Evolutionary conservation across 1,140 invertebrate species (phyloP).

Genomic region (Nephotettix cincticeps): DNA sequence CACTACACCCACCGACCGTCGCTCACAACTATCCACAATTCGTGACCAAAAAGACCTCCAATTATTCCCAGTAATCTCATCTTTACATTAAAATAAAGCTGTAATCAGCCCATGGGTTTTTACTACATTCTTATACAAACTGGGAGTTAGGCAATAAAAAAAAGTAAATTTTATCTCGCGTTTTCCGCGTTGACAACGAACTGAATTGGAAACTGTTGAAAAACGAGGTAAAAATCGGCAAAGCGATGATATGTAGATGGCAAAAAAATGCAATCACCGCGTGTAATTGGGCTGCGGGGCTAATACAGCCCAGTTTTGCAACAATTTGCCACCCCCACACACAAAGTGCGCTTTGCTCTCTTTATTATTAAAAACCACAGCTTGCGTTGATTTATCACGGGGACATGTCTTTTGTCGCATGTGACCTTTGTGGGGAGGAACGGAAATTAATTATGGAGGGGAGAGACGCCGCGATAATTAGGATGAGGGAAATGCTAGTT

Average conservation of each 20-base stretch:
- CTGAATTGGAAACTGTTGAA: no score
- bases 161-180: no score
- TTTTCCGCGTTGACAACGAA: neutral
- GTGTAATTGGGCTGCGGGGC: neutral
- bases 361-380: slow-evolving; percentile 22
- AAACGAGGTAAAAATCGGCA: no score
- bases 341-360: neutral
- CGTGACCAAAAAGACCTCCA: no score
- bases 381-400: slow-evolving; percentile 17
- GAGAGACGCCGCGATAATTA: neutral
- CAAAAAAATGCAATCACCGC: neutral
- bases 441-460: slow-evolving; percentile 9
- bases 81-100: no score
- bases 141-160: no score
- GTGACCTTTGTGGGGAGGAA: neutral
- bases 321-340: slow-evolving; percentile 3
- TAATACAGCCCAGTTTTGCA: neutral
- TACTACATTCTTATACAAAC: no score
- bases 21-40: no score
- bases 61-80: no score
- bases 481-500: slow-evolving; percentile 13
- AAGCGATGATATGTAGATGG: no score
- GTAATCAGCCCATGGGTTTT: no score
- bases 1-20: no score
- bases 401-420: slow-evolving; percentile 15